phyloP scores from a whole-genome alignment of 2,113 vertebrate species.

The Phrynosoma platyrhinos region DNA sequence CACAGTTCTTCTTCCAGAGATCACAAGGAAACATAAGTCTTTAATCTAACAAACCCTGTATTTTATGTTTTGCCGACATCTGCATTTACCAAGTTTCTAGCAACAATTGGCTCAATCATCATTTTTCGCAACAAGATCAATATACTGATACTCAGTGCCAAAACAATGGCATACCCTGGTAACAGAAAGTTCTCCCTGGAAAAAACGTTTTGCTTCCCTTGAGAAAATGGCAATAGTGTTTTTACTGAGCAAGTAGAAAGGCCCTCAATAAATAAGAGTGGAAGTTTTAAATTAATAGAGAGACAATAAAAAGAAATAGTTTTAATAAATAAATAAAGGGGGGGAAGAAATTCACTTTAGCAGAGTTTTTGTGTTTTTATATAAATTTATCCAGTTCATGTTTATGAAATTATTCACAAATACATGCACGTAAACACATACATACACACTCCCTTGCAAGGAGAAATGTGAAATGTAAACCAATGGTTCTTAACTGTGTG shows the following conservation, averaged over 20 bases:
- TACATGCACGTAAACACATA: too few relatives aligned
- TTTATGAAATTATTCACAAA: too few relatives aligned
- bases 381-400: too few relatives aligned
- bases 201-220: background rate
- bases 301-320: too few relatives aligned
- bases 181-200: background rate
- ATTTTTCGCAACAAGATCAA: background rate
- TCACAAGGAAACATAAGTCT: background rate
- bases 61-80: background rate
- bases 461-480: too few relatives aligned
- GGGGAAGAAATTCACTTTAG: background rate
- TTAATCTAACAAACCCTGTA: background rate
- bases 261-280: too few relatives aligned
- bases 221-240: too few relatives aligned
- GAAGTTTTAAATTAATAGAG: too few relatives aligned
- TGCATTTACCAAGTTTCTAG: background rate
- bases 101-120: background rate
- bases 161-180: background rate
- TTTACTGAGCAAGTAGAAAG: background rate
- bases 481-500: too few relatives aligned
- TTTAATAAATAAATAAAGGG: too few relatives aligned
- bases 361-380: too few relatives aligned
- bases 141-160: background rate
- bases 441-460: too few relatives aligned
- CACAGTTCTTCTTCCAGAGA: background rate